Base-by-base conservation (phyloP, 2,113 vertebrate species). In the Atractosteus spatula region DNA sequence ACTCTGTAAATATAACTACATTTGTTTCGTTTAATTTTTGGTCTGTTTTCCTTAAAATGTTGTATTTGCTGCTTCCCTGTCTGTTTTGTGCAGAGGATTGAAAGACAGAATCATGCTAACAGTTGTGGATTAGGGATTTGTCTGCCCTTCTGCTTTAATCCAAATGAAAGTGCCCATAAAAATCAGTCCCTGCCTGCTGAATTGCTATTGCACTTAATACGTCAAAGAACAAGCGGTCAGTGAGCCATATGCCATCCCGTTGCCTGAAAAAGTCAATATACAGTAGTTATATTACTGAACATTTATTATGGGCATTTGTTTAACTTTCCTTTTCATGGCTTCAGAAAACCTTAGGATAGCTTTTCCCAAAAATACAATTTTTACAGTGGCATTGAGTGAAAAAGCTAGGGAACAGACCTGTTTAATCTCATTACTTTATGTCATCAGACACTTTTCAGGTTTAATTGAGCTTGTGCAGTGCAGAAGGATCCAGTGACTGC, bases 351-450 rank as follows among this genome's bases (percentile, higher is more conserved):
- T 51, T 51, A 51, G 29, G 29, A 29, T 29, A 29, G 29, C 29
- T 29, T 29, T 29, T 29, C 29, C 29, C 29, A 1, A 29, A 29
- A 29, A 29, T 29, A 51, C 47, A 10, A 51, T 51, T 51, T 5
- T 5, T 51, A 51, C 47, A 7, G 47, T 7, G 10, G 47, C 47
- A 51, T 51, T 10, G 5, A 10, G 5, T 51, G 47, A 51, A 51
- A 51, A 10, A 51, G 47, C 47, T 51, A 17, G n/a, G 8, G 51
- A 55, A 17, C 7, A 55, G 51, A 55, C 45, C 66, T 54, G 41
- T 68, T 55, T 68, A 54, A 68, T 68, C 51, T 68, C 51, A 68
- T 68, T 68, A 68, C 51, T 51, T 11, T 55, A 55, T 55, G 51
- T 55, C 47, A 68, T 55, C 66, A 17, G 14, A 44, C 64, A 66